These are phyloP conservation scores for Tychaedon coryphoeus DNA, from an alignment of 2,113 vertebrate genomes.

Conservation along the genomic window DNA sequence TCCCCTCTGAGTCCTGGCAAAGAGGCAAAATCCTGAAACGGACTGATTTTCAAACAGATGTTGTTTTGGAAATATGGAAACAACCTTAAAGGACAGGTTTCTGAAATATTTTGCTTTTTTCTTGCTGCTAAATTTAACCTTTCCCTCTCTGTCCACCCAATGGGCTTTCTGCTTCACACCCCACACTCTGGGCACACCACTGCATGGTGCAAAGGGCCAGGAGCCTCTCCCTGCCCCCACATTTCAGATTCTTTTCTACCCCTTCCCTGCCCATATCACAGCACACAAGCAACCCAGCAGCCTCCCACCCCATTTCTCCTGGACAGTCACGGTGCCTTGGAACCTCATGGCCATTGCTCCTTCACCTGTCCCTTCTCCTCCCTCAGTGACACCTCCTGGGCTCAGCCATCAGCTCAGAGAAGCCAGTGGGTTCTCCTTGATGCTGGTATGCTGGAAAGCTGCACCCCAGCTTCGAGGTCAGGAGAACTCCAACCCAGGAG, in stretches of 20 bases:
- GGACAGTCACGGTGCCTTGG: not conserved
- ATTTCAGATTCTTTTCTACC: not conserved
- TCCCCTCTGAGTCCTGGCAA: not conserved
- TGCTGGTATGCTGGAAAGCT: not conserved
- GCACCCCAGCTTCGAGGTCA: not conserved
- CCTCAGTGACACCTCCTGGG: not conserved
- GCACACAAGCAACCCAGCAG: not conserved
- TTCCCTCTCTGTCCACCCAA: not conserved
- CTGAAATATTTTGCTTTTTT: not conserved
- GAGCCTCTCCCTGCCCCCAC: fast-evolving
- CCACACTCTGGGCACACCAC: too few species aligned
- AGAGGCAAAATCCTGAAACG: not conserved
- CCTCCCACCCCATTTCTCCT: not conserved
- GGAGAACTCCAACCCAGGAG: not conserved
- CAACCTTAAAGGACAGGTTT: not conserved
- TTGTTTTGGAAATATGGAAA: not conserved
- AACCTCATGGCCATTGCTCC: fast-evolving
- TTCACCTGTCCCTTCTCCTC: not conserved
- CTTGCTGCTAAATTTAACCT: not conserved
- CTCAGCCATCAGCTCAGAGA: fast-evolving
- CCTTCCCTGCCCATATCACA: not conserved
- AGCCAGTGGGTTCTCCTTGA: not conserved
- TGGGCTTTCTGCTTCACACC: not conserved
- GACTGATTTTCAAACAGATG: not conserved
- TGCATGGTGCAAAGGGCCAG: not conserved